A percentile compares a stretch with the other conserved stretches of the same genome.
Conservation (phyloP, 2,113 vertebrate species). For the Micronycteris hirsuta region DNA sequence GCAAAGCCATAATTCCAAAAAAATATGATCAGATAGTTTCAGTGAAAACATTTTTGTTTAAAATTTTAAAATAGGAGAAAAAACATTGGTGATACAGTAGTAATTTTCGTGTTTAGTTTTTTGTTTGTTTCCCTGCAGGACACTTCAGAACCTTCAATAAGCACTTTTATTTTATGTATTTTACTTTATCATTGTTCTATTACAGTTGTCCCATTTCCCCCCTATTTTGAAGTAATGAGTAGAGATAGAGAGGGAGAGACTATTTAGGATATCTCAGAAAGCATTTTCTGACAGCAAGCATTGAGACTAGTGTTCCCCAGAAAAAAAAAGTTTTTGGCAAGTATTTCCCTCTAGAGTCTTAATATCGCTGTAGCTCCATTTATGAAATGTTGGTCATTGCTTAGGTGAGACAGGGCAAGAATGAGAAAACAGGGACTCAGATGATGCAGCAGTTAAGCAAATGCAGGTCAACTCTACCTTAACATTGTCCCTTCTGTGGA, state of each 20-base stretch:
- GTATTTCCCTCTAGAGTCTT: background rate
- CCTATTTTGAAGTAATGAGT: background rate
- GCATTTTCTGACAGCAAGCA: background rate
- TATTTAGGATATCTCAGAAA: background rate
- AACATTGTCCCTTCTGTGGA: background rate
- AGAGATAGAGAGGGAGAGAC: background rate
- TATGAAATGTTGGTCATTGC: background rate
- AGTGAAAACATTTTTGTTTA: no score
- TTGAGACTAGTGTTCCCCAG: background rate
- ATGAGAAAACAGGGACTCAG: background rate
- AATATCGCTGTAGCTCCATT: background rate
- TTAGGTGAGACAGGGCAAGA: background rate
- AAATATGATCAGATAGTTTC: background rate
- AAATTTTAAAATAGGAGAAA: background rate
- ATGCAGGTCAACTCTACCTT: accelerated
- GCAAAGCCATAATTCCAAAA: background rate
- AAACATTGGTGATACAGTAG: background rate
- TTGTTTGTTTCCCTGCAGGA: background rate
- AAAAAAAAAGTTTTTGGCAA: background rate
- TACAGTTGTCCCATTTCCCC: no score
- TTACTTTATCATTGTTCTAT: no score
- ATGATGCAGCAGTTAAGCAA: background rate
- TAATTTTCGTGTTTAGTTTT: background rate
- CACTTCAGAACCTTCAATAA: background rate
- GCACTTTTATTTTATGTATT: background rate